phyloP scores from a whole-genome alignment of 2,888 invertebrate species.

The Eristalis arbustorum region DNA sequence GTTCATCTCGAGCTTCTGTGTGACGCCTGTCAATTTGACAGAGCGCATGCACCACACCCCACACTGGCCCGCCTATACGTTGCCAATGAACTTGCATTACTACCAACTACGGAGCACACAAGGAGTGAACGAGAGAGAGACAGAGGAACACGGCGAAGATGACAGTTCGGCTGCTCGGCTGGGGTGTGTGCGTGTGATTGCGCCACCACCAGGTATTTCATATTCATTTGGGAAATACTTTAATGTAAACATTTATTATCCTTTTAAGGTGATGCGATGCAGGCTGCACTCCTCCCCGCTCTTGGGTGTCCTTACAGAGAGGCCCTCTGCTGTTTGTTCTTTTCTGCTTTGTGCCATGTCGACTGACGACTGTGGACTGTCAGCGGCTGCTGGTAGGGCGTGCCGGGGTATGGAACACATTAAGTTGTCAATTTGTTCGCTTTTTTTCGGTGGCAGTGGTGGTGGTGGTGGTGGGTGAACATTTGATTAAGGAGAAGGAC shows the following conservation, averaged over 20 bases:
- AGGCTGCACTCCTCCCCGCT: background rate
- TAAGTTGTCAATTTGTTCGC: slow-evolving; percentile 63
- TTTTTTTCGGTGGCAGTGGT: background rate
- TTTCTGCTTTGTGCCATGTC: slow-evolving; percentile 42
- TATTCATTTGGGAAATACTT: slow-evolving; percentile 68
- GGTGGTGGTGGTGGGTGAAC: slow-evolving; percentile 33
- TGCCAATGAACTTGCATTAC: slow-evolving; percentile 70
- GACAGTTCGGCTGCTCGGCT: background rate
- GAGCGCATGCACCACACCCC: slow-evolving; percentile 62
- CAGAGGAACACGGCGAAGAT: background rate
- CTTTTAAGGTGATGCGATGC: slow-evolving; percentile 66
- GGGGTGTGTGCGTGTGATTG: background rate
- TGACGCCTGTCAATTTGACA: slow-evolving; percentile 29
- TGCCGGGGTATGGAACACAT: slow-evolving; percentile 32
- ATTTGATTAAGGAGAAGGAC: slow-evolving; percentile 69
- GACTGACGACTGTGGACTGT: no score
- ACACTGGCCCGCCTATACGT: slow-evolving; percentile 56
- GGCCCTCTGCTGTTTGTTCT: slow-evolving; percentile 46
- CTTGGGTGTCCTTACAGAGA: background rate
- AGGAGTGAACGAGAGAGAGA: background rate
- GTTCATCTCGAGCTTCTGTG: background rate
- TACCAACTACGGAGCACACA: slow-evolving; percentile 37
- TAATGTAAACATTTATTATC: slow-evolving; percentile 70
- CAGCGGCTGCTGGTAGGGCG: background rate
- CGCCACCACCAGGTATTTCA: slow-evolving; percentile 37